Evolutionary conservation across 35 echinoderm and acorn worm genomes (phyloP), one percentile per base, ranked within the genome.

Genomic region (Nesometra sesokonis): DNA sequence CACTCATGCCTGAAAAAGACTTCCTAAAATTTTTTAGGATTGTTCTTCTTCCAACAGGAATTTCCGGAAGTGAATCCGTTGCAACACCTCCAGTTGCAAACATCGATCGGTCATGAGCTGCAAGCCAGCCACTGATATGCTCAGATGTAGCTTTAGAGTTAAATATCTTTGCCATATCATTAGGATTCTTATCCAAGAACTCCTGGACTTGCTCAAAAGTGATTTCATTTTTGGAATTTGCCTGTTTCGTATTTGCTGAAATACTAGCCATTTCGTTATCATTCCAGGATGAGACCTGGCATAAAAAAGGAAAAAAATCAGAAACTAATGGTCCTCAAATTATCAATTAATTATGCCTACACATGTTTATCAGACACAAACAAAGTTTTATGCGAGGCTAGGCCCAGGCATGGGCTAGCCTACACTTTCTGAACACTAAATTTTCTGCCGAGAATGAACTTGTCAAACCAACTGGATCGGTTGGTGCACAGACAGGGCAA

Each of bases 1-100:
- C 93, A 87, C 92, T 89, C 80, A 93, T 88, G 46, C 92, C 92
- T 36, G 89, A 84, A 87, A 99, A 94, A 34, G 92, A 94, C 86
- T 99, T 99, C 0, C 96, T 90, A 33, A 99, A 82, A 57, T 89
- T 89, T 31, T 94, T 83, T 11, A 83, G 35, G 23, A 83, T 37
- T 36, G 81, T 38, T 3, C 34, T 35, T 30, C 81, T 38, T 37
- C 37, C 33, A 13, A 11, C 81, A 27, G 81, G 21, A 5, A 37
- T 38, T n/a, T 38, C 81, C 15, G 37, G 81, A 0, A 38, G 4
- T 27, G 81, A 37, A 83, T 4, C 32, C 0, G 81, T 23, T 30
- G 81, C 34, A 5, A 30, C 35, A 36, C 33, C 17, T 31, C 13
- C 34, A 23, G 19, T 37, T 5, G 33, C 0, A 30, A 23, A 35